Evolutionary conservation across 2,113 vertebrate species (phyloP).

Genomic region (Nothoprocta perdicaria): DNA sequence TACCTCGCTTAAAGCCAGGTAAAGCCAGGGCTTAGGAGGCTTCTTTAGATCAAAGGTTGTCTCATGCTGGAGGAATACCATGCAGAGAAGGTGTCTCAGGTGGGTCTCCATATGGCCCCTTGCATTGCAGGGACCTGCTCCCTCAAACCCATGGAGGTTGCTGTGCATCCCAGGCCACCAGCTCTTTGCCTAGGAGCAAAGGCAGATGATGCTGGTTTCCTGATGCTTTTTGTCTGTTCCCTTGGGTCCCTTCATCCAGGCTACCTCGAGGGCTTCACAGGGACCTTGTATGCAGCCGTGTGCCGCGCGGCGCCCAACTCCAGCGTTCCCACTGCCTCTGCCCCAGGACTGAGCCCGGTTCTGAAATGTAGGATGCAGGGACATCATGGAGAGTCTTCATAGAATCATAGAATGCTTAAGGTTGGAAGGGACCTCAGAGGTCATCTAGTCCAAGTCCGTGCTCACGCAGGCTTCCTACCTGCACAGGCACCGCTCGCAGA

Average conservation of each 20-base stretch:
- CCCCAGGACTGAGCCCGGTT: fast-evolving
- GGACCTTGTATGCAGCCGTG: neutral
- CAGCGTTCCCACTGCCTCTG: neutral
- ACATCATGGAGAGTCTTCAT: fast-evolving
- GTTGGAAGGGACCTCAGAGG: too few relatives aligned
- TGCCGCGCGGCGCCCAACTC: too few relatives aligned
- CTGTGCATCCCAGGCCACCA: neutral
- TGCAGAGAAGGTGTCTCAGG: neutral
- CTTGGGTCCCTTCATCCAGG: neutral
- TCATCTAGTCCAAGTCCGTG: too few relatives aligned
- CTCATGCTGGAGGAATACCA: fast-evolving
- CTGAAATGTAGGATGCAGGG: neutral
- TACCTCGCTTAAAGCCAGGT: neutral
- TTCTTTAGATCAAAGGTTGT: neutral
- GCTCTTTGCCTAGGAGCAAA: neutral
- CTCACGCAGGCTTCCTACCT: neutral
- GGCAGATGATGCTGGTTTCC: too few relatives aligned
- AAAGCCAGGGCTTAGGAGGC: fast-evolving
- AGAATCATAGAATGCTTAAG: too few relatives aligned
- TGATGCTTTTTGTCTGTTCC: neutral
- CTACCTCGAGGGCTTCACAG: neutral
- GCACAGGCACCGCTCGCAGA: neutral
- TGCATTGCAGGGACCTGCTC: neutral
- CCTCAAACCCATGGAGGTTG: too few relatives aligned
- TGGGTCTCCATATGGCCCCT: neutral